phyloP scores from a whole-genome alignment of 1,140 invertebrate species.

The Diachasma alloeum region DNA sequence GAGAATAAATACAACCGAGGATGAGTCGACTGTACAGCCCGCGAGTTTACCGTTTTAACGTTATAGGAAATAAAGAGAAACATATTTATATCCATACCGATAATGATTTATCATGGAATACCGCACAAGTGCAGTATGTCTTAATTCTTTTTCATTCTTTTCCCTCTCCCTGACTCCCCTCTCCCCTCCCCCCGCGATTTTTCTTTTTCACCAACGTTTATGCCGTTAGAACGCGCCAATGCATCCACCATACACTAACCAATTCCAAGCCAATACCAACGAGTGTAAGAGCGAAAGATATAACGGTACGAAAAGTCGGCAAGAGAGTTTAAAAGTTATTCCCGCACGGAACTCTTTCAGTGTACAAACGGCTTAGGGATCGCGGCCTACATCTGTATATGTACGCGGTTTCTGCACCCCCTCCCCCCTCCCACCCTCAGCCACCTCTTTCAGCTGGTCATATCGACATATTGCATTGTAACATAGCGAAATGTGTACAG shows the following conservation, averaged over 20 bases:
- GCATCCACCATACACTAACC: neutral
- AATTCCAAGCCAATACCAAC: neutral
- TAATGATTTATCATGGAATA: slow-evolving; percentile 24
- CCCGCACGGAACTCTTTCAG: slow-evolving; percentile 15
- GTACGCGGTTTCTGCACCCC: neutral
- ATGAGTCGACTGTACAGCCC: neutral
- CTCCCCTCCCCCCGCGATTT: too few species aligned
- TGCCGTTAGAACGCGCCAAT: slow-evolving; percentile 14
- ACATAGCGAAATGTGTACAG: neutral
- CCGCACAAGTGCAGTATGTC: slow-evolving; percentile 1
- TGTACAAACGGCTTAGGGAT: slow-evolving; percentile 9
- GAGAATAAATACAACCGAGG: neutral
- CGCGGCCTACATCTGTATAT: slow-evolving; percentile 24
- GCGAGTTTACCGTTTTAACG: slow-evolving; percentile 11
- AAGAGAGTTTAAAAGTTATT: slow-evolving; percentile 19
- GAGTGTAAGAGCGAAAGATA: neutral
- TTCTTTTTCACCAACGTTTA: neutral
- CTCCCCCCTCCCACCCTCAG: too few species aligned
- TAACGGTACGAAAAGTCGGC: slow-evolving; percentile 17
- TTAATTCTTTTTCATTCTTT: slow-evolving; percentile 6
- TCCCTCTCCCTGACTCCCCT: neutral
- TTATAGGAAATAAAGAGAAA: slow-evolving; percentile 13
- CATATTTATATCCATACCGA: slow-evolving; percentile 10
- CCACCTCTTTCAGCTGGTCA: neutral
- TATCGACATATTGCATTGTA: slow-evolving; percentile 3